Conservation (phyloP, 2,888 invertebrate species). For the Craniophora ligustri region DNA sequence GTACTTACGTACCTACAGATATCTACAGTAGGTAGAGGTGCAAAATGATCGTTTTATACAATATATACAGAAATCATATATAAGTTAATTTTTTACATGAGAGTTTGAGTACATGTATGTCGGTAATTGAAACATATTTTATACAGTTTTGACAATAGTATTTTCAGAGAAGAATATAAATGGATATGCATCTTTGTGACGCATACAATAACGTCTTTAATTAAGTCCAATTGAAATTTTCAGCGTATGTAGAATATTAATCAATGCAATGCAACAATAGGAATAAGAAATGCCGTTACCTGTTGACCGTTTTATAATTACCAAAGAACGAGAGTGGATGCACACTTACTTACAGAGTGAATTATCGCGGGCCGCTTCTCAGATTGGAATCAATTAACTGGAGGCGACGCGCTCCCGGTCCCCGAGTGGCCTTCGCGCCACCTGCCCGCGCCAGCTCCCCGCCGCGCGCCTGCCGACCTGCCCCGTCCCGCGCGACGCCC, state of each 20-base stretch:
- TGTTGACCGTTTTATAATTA: conserved; percentile 65
- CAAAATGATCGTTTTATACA: conserved; percentile 37
- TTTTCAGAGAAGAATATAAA: too few relatives aligned
- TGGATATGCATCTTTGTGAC: too few relatives aligned
- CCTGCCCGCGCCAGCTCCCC: conserved; percentile 70
- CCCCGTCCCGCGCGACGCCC: conserved; percentile 39
- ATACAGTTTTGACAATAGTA: too few relatives aligned
- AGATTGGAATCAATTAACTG: conserved; percentile 87
- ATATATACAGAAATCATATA: conserved; percentile 23
- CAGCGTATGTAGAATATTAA: too few relatives aligned
- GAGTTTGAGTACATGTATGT: conserved; percentile 5
- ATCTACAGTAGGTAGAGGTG: too few relatives aligned
- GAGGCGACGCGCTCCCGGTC: conserved; percentile 78
- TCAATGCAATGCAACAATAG: conserved; percentile 44
- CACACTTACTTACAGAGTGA: conserved; percentile 68
- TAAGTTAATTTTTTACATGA: conserved; percentile 5
- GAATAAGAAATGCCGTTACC: conserved; percentile 62
- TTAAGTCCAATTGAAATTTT: too few relatives aligned
- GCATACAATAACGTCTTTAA: too few relatives aligned
- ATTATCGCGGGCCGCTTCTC: conserved; percentile 76
- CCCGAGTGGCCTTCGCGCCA: conserved; percentile 79
- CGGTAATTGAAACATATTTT: background rate
- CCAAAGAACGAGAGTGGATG: conserved; percentile 69
- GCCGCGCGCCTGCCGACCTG: conserved; percentile 44
- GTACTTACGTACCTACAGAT: too few relatives aligned